Percentiles rank a stretch among this genome's conserved stretches.
Evolutionary conservation across 2,888 invertebrate species (phyloP).

Genomic region (Agriopis marginaria): DNA sequence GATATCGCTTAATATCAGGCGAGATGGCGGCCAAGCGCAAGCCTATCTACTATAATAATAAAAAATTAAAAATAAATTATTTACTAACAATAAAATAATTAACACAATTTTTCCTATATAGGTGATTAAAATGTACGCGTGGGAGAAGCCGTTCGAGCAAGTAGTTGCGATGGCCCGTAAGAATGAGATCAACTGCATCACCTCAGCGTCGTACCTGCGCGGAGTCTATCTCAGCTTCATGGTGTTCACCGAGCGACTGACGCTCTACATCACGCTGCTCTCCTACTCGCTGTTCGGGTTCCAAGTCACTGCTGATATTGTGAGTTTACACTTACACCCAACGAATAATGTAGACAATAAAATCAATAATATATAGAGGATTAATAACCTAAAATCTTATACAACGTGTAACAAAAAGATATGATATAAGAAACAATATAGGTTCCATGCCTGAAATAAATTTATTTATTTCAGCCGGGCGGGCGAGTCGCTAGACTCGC

Average conservation of each 20-base stretch:
- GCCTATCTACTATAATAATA: too few species aligned
- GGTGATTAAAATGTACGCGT: constrained; percentile 98
- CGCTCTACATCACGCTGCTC: constrained; percentile 93
- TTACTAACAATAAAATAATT: background rate
- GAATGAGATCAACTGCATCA: constrained; percentile 88
- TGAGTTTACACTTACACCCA: constrained; percentile 47
- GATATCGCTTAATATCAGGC: too few species aligned
- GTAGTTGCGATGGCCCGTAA: constrained; percentile 92
- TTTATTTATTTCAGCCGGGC: too few species aligned
- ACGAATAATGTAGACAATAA: too few species aligned
- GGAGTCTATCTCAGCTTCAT: constrained; percentile 90
- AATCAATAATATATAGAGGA: constrained; percentile 38
- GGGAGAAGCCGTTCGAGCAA: constrained; percentile 96
- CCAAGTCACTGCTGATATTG: constrained; percentile 84
- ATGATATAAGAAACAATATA: too few species aligned
- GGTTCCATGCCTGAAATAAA: too few species aligned
- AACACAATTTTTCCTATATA: constrained; percentile 57
- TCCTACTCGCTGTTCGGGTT: constrained; percentile 91
- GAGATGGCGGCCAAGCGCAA: too few species aligned
- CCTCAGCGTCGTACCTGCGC: constrained; percentile 88
- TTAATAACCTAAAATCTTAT: too few species aligned
- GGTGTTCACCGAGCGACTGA: constrained; percentile 94
- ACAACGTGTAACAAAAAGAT: too few species aligned
- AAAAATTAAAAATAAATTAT: too few species aligned
- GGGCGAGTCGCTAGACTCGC: too few species aligned